Percentiles rank a stretch among this genome's conserved stretches.
These are phyloP conservation scores for Pavo muticus DNA, from an alignment of 2,113 vertebrate genomes.

Conservation along the genomic window DNA sequence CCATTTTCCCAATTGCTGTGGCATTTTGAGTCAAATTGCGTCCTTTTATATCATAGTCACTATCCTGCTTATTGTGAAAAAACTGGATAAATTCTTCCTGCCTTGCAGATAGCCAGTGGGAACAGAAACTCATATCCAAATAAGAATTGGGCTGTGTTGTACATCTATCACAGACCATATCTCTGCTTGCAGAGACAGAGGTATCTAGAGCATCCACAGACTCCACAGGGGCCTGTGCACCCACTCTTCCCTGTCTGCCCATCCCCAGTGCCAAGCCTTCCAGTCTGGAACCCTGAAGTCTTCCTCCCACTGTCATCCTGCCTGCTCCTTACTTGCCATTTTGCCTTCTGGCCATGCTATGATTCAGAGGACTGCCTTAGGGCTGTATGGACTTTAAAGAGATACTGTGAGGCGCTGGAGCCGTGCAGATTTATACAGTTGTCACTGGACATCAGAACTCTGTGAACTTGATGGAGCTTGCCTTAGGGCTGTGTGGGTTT, in stretches of 20 bases:
- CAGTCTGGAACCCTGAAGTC: not conserved
- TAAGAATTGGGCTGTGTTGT: not conserved
- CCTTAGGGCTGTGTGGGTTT: conserved; percentile 17
- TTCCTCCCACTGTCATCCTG: not conserved
- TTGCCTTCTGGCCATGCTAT: conserved; percentile 9
- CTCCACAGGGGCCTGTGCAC: not conserved
- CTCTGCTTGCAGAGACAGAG: not conserved
- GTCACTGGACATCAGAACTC: not conserved
- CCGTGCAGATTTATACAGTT: not conserved
- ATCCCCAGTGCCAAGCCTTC: not conserved
- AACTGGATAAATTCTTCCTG: not conserved
- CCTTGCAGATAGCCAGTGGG: not conserved
- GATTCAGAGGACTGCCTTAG: conserved; percentile 1
- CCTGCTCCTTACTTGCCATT: not conserved
- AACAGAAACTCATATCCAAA: not conserved
- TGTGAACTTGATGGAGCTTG: not conserved
- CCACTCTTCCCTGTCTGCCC: accelerated
- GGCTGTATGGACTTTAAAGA: conserved; percentile 1
- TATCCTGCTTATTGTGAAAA: not conserved
- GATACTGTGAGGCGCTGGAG: not conserved
- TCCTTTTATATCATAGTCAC: not conserved
- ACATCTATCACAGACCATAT: accelerated
- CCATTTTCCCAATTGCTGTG: not conserved
- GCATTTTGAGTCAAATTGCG: not conserved
- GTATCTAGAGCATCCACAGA: not conserved